A percentile compares a stretch with the other conserved stretches of the same genome.
These are phyloP conservation scores for Scaptomyza pallida DNA, from an alignment of 1,140 invertebrate species.

Conservation along the genomic window DNA sequence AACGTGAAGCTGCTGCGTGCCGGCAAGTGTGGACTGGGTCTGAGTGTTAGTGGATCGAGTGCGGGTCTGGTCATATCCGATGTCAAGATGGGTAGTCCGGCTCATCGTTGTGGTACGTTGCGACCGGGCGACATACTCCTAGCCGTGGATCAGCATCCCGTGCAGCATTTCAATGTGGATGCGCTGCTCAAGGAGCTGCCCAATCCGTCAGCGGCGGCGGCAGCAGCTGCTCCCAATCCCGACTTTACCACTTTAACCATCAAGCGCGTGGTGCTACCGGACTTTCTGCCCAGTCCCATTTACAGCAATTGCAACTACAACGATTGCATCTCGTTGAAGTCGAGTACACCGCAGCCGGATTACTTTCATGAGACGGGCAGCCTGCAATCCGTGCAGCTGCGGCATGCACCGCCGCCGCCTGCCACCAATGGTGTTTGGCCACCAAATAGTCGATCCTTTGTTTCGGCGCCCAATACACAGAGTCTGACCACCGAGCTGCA, in stretches of 20 bases:
- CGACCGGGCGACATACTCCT: conserved; percentile 93
- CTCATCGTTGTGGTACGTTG: conserved; percentile 94
- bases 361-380: conserved; percentile 70
- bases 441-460: conserved; percentile 53
- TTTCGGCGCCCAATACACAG: conserved; percentile 65
- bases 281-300: conserved; percentile 79
- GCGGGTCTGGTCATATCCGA: conserved; percentile 90
- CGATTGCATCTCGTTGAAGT: conserved; percentile 78
- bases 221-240: conserved; percentile 2
- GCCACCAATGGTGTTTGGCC: conserved; percentile 14
- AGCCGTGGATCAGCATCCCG: conserved; percentile 93
- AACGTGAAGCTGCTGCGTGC: conserved; percentile 94
- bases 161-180: conserved; percentile 87
- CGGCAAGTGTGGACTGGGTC: conserved; percentile 90
- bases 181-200: conserved; percentile 75
- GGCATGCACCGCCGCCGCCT: conserved; percentile 47
- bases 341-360: conserved; percentile 76
- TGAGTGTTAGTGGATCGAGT: conserved; percentile 91
- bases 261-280: conserved; percentile 77
- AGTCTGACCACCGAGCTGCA: conserved; percentile 82
- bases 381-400: conserved; percentile 69
- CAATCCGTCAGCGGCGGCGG: not conserved
- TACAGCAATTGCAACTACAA: conserved; percentile 79
- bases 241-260: conserved; percentile 82
- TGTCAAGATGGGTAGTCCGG: conserved; percentile 94